Evolutionary conservation across 2,888 invertebrate genomes (phyloP).

Genomic region (Spilosoma lubricipeda): DNA sequence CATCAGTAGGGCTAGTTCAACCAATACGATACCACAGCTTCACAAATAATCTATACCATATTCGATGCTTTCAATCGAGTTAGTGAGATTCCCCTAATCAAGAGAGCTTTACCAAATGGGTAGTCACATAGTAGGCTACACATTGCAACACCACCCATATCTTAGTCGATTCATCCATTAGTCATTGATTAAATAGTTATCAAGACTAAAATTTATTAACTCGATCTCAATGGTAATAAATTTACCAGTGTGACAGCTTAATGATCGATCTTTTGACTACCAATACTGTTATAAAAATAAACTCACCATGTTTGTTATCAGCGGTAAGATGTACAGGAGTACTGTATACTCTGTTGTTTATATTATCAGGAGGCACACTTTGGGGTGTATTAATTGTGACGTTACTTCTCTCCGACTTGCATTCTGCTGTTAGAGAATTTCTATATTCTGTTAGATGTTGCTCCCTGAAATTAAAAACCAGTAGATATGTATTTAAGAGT

Average conservation of each 20-base stretch:
- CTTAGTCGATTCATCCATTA: no score
- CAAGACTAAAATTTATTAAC: no score
- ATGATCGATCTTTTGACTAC: no score
- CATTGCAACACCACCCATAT: no score
- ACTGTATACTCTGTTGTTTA: conserved; percentile 79
- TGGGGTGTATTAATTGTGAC: conserved; percentile 75
- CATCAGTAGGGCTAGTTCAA: no score
- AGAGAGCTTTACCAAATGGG: no score
- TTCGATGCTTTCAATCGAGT: background rate
- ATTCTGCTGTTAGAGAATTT: conserved; percentile 78
- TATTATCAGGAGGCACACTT: conserved; percentile 68
- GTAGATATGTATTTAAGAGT: no score
- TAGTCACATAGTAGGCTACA: no score
- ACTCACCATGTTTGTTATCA: conserved; percentile 77
- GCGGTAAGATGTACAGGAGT: conserved; percentile 81
- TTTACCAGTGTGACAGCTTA: no score
- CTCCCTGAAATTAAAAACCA: conserved; percentile 64
- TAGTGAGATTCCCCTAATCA: background rate
- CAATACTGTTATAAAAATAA: background rate
- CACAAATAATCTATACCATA: background rate
- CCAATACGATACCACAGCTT: background rate
- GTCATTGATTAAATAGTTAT: no score
- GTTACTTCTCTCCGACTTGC: conserved; percentile 79
- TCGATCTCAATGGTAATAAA: no score
- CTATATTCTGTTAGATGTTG: conserved; percentile 76